Evolutionary conservation across 2,888 invertebrate genomes (phyloP).

Genomic region (Metalampra italica): DNA sequence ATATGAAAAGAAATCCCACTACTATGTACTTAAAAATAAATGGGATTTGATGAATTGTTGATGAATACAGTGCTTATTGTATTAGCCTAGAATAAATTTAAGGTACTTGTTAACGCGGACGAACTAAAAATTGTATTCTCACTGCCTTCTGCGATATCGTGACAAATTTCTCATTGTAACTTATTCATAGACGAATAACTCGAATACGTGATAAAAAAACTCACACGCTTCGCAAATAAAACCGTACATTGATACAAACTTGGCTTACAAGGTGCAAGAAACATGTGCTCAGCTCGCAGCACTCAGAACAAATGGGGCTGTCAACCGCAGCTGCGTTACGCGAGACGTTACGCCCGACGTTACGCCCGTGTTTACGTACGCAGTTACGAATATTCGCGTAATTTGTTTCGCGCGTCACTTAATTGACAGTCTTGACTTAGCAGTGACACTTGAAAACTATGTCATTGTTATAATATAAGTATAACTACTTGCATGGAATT

Average conservation of each 20-base stretch:
- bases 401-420: conserved; percentile 24
- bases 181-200: conserved; percentile 10
- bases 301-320: conserved; percentile 59
- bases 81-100: too few relatives aligned
- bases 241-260: conserved; percentile 3
- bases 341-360: conserved; percentile 11
- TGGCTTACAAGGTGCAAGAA: conserved; percentile 9
- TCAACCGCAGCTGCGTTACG: conserved; percentile 62
- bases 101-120: too few relatives aligned
- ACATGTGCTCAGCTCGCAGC: conserved; percentile 3
- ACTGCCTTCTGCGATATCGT: background rate
- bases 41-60: too few relatives aligned
- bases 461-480: background rate
- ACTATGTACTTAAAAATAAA: too few relatives aligned
- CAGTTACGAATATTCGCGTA: conserved; percentile 47
- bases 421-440: conserved; percentile 4
- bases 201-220: too few relatives aligned
- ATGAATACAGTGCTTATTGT: too few relatives aligned
- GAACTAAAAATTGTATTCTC: too few relatives aligned
- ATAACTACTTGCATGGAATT: background rate
- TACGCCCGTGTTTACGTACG: conserved; percentile 27
- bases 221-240: conserved; percentile 5
- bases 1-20: too few relatives aligned
- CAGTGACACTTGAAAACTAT: background rate
- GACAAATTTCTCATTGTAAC: conserved; percentile 6